Percentiles rank a stretch among this genome's conserved stretches.
These are phyloP conservation scores for Cyphomyrus discorhynchus DNA, from an alignment of 2,113 vertebrate species.

Conservation along the genomic window DNA sequence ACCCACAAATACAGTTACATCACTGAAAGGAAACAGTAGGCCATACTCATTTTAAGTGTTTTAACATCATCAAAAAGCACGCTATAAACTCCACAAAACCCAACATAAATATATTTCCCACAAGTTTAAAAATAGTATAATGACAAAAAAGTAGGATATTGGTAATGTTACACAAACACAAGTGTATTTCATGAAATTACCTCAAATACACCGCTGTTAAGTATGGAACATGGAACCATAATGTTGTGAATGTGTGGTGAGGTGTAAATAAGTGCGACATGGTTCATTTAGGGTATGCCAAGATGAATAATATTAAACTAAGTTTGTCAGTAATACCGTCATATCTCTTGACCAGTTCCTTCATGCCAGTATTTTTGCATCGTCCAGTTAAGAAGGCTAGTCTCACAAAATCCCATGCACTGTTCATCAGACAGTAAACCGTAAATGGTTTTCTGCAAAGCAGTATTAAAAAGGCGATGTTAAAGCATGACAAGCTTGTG, in stretches of 20 bases:
- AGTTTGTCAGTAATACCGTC: neutral
- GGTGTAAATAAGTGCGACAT: neutral
- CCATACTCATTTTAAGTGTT: constrained; percentile 6
- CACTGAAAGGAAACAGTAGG: neutral
- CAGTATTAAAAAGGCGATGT: neutral
- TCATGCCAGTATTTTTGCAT: neutral
- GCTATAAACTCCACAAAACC: neutral
- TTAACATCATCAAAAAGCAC: constrained; percentile 9
- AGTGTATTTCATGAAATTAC: neutral
- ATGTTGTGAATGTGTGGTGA: neutral
- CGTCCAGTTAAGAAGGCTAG: neutral
- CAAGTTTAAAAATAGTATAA: neutral
- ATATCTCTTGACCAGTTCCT: neutral
- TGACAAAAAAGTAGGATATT: neutral
- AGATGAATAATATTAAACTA: neutral
- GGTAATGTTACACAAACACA: neutral
- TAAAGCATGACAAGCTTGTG: neutral
- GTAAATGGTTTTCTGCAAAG: neutral
- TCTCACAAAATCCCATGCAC: neutral
- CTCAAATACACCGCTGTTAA: neutral
- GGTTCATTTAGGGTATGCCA: neutral
- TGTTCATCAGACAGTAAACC: neutral
- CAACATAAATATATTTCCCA: neutral
- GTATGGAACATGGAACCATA: neutral
- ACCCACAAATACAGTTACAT: constrained; percentile 9